A percentile compares a stretch with the other conserved stretches of the same genome.
phyloP scores from a whole-genome alignment of 1,140 invertebrate species.

The Procambarus clarkii region DNA sequence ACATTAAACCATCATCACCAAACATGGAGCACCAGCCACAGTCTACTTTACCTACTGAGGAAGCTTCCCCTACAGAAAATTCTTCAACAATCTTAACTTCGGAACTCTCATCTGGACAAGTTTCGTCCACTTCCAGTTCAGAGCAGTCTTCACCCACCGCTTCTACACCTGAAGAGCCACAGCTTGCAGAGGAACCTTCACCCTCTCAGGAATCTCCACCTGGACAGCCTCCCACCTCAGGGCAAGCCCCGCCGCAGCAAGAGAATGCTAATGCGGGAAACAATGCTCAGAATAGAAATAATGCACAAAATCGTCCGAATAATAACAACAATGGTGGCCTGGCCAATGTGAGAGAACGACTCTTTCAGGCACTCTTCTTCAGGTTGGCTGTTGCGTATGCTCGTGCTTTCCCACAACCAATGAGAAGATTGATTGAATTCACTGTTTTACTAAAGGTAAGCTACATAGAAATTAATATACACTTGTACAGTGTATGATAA shows the following conservation, averaged over 20 bases:
- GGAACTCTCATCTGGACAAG: neutral
- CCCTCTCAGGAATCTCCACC: neutral
- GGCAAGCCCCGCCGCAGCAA: neutral
- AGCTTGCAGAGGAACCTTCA: neutral
- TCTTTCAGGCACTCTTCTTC: constrained; percentile 97
- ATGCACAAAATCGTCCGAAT: constrained; percentile 26
- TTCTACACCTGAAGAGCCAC: neutral
- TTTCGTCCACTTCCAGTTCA: neutral
- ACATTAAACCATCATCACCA: neutral
- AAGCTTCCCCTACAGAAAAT: neutral
- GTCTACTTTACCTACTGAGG: neutral
- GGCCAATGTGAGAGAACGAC: constrained; percentile 82
- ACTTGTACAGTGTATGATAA: too few species aligned
- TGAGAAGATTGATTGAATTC: constrained; percentile 93
- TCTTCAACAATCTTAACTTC: neutral
- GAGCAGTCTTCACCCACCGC: neutral
- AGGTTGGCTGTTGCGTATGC: constrained; percentile 93
- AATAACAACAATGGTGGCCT: constrained; percentile 55
- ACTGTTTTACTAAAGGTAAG: constrained; percentile 89
- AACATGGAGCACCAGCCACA: neutral
- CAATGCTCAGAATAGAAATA: constrained; percentile 32
- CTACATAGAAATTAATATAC: too few species aligned
- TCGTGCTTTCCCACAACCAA: constrained; percentile 88
- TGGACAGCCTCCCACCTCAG: constrained; percentile 1
- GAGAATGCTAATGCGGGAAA: constrained; percentile 30